Evolutionary conservation across 2,113 vertebrate genomes (phyloP).

Genomic region (Podarcis muralis): DNA sequence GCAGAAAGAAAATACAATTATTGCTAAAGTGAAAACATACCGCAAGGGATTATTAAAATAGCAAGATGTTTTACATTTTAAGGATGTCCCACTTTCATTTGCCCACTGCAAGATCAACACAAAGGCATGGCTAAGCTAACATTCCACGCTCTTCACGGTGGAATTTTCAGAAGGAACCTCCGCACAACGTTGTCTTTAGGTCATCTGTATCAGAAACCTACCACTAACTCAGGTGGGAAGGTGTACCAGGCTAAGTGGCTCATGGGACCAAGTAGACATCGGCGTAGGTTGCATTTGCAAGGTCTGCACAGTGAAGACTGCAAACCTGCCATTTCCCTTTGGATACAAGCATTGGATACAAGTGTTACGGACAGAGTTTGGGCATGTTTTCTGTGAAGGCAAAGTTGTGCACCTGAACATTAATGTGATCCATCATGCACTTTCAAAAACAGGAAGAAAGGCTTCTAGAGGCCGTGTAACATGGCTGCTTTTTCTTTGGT

Average conservation of each 20-base stretch:
- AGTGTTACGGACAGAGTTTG: not conserved
- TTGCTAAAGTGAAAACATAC: constrained; percentile 92
- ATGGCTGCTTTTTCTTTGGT: not conserved
- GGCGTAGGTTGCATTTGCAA: not conserved
- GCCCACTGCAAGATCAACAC: constrained; percentile 41
- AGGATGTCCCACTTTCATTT: constrained; percentile 71
- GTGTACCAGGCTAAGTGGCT: not conserved
- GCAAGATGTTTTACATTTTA: constrained; percentile 82
- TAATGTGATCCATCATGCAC: too few species aligned
- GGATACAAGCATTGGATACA: not conserved
- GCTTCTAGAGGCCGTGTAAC: not conserved
- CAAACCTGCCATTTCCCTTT: not conserved
- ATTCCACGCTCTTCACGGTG: constrained; percentile 50
- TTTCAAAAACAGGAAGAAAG: not conserved
- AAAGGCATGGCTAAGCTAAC: constrained; percentile 42
- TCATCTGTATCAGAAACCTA: not conserved
- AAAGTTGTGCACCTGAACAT: not conserved
- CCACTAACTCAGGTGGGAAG: not conserved
- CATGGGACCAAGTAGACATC: not conserved
- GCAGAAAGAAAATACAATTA: constrained; percentile 95
- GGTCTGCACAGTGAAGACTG: not conserved
- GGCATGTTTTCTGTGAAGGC: not conserved
- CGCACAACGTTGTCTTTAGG: not conserved
- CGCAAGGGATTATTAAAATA: constrained; percentile 85
- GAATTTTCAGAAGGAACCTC: constrained; percentile 27